These are phyloP conservation scores for Chaetorhynchus papuensis DNA, from an alignment of 2,113 vertebrate species.

Conservation along the genomic window DNA sequence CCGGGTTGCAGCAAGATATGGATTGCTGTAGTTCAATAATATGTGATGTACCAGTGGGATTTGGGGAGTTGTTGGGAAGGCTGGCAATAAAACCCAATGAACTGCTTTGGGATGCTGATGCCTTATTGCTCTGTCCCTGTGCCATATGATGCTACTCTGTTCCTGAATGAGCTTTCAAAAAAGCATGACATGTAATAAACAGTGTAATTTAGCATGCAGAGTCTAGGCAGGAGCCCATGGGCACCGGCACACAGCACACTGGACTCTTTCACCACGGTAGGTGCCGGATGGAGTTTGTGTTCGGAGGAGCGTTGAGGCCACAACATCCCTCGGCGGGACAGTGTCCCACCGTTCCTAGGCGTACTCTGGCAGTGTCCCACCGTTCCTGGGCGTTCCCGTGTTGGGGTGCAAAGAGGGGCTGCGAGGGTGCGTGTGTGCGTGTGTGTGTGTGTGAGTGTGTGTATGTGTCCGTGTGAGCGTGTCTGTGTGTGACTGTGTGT, in stretches of 20 bases:
- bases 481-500: no score
- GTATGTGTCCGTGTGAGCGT: no score
- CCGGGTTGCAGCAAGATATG: rapidly evolving
- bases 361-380: neutral
- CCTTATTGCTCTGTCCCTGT: neutral
- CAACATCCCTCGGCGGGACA: rapidly evolving
- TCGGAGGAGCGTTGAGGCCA: rapidly evolving
- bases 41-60: rapidly evolving
- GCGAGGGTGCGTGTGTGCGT: neutral
- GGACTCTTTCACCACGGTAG: rapidly evolving
- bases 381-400: rapidly evolving
- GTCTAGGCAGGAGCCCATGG: rapidly evolving
- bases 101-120: neutral
- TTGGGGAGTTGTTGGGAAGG: neutral
- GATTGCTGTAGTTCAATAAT: neutral
- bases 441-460: rapidly evolving
- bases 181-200: rapidly evolving
- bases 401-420: neutral
- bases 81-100: neutral
- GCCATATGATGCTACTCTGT: neutral
- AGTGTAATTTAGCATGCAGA: neutral
- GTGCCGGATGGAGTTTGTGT: rapidly evolving
- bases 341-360: rapidly evolving
- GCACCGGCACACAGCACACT: rapidly evolving
- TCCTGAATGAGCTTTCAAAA: neutral